phyloP scores from a whole-genome alignment of 2,113 vertebrate species.

The Sminthopsis crassicaudata region DNA sequence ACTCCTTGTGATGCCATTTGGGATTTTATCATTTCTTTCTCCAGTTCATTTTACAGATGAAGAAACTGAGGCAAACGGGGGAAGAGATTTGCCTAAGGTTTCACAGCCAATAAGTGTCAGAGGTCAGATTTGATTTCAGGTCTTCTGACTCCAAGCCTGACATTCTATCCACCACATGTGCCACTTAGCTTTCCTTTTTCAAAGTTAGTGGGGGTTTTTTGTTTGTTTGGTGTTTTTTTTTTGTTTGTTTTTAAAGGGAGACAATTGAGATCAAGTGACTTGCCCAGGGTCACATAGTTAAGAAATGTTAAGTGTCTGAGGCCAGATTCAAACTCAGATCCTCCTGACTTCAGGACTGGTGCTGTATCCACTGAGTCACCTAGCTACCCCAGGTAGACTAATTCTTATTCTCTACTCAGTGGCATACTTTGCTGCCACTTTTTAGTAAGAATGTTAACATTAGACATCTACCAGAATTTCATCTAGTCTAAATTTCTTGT shows the following conservation, averaged over 20 bases:
- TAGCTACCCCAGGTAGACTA: not conserved
- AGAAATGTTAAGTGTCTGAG: not conserved
- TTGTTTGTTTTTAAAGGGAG: too few relatives aligned
- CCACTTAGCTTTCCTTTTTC: not conserved
- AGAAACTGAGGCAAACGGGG: not conserved
- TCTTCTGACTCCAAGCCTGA: not conserved
- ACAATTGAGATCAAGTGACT: not conserved
- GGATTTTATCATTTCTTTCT: not conserved
- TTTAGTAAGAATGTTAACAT: too few relatives aligned
- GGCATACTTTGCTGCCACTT: too few relatives aligned
- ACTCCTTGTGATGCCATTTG: not conserved
- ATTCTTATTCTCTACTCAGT: too few relatives aligned
- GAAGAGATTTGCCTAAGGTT: not conserved
- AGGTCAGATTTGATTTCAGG: not conserved
- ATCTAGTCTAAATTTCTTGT: too few relatives aligned
- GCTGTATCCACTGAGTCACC: too few relatives aligned
- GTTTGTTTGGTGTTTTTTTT: too few relatives aligned
- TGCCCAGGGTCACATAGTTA: not conserved
- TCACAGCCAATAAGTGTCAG: not conserved
- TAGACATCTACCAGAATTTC: too few relatives aligned
- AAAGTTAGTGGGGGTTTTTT: not conserved
- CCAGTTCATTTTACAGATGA: not conserved
- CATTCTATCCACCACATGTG: too few relatives aligned
- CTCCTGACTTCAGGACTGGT: not conserved
- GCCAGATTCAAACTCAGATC: not conserved